Evolutionary conservation across 2,113 vertebrate species (phyloP).

Genomic region (Clupea harengus): DNA sequence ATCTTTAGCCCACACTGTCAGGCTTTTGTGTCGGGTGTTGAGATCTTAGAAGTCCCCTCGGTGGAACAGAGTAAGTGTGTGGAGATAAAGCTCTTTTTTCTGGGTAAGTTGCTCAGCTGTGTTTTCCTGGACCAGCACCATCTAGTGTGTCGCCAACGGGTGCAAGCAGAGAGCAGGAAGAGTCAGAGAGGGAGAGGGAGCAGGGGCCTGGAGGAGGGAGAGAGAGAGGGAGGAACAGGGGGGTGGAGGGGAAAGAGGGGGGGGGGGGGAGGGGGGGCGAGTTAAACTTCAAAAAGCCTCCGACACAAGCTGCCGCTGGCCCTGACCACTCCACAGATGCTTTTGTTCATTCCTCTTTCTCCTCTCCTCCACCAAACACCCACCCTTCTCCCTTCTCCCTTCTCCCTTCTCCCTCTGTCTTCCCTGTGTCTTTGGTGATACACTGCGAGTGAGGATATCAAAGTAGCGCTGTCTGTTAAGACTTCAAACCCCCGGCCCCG

Average conservation of each 20-base stretch:
- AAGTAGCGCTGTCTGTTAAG: slow-evolving; percentile 73
- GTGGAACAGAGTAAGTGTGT: background rate
- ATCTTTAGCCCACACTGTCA: background rate
- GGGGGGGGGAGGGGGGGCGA: slow-evolving; percentile 44
- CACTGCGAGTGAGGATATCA: slow-evolving; percentile 67
- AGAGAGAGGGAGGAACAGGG: slow-evolving; percentile 39
- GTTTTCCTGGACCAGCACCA: slow-evolving; percentile 41
- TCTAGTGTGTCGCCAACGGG: slow-evolving; percentile 49
- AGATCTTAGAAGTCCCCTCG: background rate
- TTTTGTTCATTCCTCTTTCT: slow-evolving; percentile 63
- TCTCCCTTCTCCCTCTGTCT: slow-evolving; percentile 41
- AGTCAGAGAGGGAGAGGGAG: slow-evolving; percentile 29
- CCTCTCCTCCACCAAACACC: slow-evolving; percentile 41
- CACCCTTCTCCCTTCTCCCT: slow-evolving; percentile 44
- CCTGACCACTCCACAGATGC: slow-evolving; percentile 70
- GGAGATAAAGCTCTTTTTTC: slow-evolving; percentile 19
- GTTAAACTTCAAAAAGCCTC: slow-evolving; percentile 72
- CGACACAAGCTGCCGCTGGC: slow-evolving; percentile 66
- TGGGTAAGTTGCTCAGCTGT: slow-evolving; percentile 15
- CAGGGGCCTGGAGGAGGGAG: slow-evolving; percentile 23
- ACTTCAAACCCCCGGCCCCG: slow-evolving; percentile 69
- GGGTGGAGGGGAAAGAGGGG: slow-evolving; percentile 28
- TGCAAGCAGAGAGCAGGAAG: slow-evolving; percentile 48
- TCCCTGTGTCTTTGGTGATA: slow-evolving; percentile 72
- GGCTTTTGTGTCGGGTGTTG: background rate